Evolutionary conservation across 2,888 invertebrate species (phyloP).

Genomic region (Thymelicus sylvestris): DNA sequence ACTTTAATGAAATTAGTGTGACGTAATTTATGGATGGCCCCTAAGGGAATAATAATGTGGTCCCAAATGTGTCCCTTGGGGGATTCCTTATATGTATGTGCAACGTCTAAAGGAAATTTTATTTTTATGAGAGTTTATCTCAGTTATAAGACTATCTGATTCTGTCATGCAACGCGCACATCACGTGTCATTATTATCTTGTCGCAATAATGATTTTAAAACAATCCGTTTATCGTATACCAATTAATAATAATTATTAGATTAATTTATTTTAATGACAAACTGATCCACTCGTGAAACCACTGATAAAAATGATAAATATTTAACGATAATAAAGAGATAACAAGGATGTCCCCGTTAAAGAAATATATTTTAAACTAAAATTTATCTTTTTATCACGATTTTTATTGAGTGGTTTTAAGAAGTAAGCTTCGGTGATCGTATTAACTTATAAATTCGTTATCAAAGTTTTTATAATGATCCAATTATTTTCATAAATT

Average conservation of each 20-base stretch:
- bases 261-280: background rate
- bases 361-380: background rate
- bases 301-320: background rate
- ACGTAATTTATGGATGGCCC: too few relatives aligned
- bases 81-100: too few relatives aligned
- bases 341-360: background rate
- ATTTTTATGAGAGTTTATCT: background rate
- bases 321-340: background rate
- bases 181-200: background rate
- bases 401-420: slow-evolving; percentile 7
- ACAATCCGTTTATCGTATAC: background rate
- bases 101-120: too few relatives aligned
- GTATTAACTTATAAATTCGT: background rate
- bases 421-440: background rate
- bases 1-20: too few relatives aligned
- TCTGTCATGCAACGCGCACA: background rate
- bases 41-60: background rate
- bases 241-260: slow-evolving; percentile 12
- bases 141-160: background rate
- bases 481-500: background rate
- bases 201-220: background rate
- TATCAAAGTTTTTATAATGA: background rate
- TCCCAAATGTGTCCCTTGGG: background rate
- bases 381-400: background rate
- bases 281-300: slow-evolving; percentile 6